Percentiles rank a stretch among this genome's conserved stretches.
phyloP scores from a whole-genome alignment of 2,888 invertebrate genomes.

The Prosapia bicincta region DNA sequence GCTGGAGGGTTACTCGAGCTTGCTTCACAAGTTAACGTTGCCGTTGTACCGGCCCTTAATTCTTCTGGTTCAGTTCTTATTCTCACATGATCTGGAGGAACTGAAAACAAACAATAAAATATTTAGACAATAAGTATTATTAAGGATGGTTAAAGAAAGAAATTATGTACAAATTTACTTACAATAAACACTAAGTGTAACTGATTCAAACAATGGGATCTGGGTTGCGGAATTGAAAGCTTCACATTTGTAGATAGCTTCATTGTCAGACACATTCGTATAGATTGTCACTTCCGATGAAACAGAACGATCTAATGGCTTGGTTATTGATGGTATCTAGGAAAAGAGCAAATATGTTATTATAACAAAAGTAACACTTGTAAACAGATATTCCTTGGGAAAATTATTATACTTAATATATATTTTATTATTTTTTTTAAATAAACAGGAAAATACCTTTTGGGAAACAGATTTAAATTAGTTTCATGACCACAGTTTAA shows the following conservation, averaged over 20 bases:
- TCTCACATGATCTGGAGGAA: constrained; percentile 84
- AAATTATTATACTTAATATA: too few relatives aligned
- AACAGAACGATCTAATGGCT: constrained; percentile 73
- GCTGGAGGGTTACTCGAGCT: constrained; percentile 92
- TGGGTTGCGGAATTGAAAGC: constrained; percentile 88
- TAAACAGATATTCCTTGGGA: too few relatives aligned
- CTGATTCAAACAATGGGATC: constrained; percentile 77
- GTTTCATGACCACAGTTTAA: too few relatives aligned
- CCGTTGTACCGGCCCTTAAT: constrained; percentile 74
- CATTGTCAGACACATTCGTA: constrained; percentile 92
- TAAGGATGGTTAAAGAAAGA: too few relatives aligned
- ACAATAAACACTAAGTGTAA: constrained; percentile 88
- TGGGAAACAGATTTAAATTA: too few relatives aligned
- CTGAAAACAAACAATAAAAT: constrained; percentile 51
- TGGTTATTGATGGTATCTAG: constrained; percentile 69
- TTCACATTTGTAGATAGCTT: constrained; percentile 89
- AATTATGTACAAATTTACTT: too few relatives aligned
- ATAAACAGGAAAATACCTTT: too few relatives aligned
- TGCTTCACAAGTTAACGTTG: constrained; percentile 81
- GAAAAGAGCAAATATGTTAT: too few relatives aligned
- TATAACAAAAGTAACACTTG: too few relatives aligned
- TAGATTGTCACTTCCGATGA: constrained; percentile 79
- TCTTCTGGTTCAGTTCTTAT: constrained; percentile 78
- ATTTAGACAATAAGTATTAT: too few relatives aligned
- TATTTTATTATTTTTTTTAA: too few relatives aligned